Base-by-base conservation (phyloP, 2,888 invertebrate genomes). In the Caenorhabditis becei region DNA sequence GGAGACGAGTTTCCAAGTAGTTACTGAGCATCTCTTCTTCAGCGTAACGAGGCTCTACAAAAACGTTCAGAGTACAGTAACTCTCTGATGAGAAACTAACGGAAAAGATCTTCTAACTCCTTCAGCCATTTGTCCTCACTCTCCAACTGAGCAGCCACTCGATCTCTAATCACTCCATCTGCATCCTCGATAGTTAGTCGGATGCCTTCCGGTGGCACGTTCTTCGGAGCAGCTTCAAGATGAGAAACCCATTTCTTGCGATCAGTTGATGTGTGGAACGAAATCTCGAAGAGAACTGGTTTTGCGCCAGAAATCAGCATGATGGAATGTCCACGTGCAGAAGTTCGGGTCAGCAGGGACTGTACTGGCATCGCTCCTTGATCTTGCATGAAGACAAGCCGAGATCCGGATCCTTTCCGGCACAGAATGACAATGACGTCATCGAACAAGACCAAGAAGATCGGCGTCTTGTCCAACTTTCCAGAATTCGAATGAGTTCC, bases 391-490 rank as follows among this genome's bases (percentile, higher is more conserved):
- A 87, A 87, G 0, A 62, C 11, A 23, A 75, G 54, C 8, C 77
- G 69, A 10, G 47, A 41, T 4, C 32, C 32, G 10, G 41, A 41
- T 14, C 74, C 65, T n/a, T 82, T 86, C 16, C 77, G 77, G 11
- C 65, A 63, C 18, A 87, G 58, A 16, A 83, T 77, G 10, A 87
- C 81, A 44, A 87, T 77, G 20, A 87, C 83, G 41, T 87, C 87
- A 54, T 87, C 87, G 61, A 87, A 87, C 1, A 86, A 79, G 1
- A 85, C 80, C 26, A 84, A 62, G 11, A 26, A 51, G 24, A 62
- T 71, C 0, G 49, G 58, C 20, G 65, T 65, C 47, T 80, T 80
- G 23, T 80, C 75, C 11, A 63, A 8, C 49, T 80, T 75, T n/a
- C 56, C 71, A 2, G 70, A 74, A 10, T 69, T 70, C 3, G 75